These are phyloP conservation scores for Lytechinus pictus DNA, from an alignment of 35 echinoderm and acorn worm species.

Conservation along the genomic window DNA sequence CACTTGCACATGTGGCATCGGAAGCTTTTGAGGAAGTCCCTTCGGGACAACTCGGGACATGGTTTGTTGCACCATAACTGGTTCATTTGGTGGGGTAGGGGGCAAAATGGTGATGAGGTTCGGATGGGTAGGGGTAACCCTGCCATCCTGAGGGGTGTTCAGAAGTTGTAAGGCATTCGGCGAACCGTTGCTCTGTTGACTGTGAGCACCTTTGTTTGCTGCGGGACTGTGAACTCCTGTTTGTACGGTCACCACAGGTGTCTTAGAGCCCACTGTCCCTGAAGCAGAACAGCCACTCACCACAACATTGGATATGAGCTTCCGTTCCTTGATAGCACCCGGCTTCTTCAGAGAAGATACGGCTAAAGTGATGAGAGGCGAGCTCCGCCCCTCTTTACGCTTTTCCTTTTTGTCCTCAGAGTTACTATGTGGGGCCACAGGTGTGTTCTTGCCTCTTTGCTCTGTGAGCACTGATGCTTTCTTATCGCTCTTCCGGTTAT, in stretches of 20 bases:
- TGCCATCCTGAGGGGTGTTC: not conserved
- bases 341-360: not conserved
- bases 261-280: not conserved
- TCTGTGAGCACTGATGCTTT: not conserved
- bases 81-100: constrained; percentile 23
- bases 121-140: not conserved
- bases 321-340: not conserved
- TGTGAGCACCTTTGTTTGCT: not conserved
- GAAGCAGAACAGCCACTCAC: not conserved
- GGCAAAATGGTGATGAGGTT: not conserved
- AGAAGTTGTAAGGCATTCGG: not conserved
- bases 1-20: not conserved
- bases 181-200: not conserved
- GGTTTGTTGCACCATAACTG: not conserved
- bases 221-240: not conserved
- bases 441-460: not conserved
- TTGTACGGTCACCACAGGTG: not conserved
- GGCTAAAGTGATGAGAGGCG: not conserved
- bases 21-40: not conserved
- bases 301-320: not conserved
- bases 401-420: not conserved
- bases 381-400: not conserved
- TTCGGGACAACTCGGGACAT: not conserved
- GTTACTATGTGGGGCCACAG: not conserved
- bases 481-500: not conserved